Evolutionary conservation across 1,140 invertebrate genomes (phyloP).

Genomic region (Lucilia cuprina): DNA sequence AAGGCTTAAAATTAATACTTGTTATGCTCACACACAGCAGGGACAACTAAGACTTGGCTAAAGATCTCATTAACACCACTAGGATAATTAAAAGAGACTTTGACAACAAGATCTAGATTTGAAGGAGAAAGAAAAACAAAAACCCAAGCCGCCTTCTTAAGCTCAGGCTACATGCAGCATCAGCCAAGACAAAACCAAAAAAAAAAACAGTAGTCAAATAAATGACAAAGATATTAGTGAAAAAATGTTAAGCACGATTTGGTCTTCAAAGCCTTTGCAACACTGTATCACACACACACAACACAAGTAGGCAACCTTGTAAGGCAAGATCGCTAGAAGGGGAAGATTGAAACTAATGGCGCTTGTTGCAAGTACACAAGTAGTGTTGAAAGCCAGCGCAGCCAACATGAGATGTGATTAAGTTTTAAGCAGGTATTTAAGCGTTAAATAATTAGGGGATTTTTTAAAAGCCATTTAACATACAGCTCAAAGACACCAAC

Average conservation of each 20-base stretch:
- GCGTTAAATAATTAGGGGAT: constrained; percentile 34
- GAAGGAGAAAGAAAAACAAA: not conserved
- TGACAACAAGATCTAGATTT: constrained; percentile 36
- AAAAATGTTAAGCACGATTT: constrained; percentile 29
- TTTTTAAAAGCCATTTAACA: constrained; percentile 13
- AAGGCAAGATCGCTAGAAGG: too few relatives aligned
- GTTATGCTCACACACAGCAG: constrained; percentile 10
- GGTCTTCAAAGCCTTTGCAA: not conserved
- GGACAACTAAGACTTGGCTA: constrained; percentile 9
- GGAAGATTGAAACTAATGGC: not conserved
- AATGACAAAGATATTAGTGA: constrained; percentile 17
- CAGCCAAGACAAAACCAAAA: not conserved
- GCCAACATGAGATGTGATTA: constrained; percentile 13
- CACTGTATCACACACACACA: not conserved
- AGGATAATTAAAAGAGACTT: constrained; percentile 60
- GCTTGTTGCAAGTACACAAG: constrained; percentile 1
- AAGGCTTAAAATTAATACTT: not conserved
- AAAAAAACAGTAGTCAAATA: constrained; percentile 21
- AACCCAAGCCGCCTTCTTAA: not conserved
- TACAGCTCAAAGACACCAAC: too few relatives aligned
- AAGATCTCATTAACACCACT: constrained; percentile 62
- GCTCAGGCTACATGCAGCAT: not conserved
- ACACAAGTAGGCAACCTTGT: not conserved
- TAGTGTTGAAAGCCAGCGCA: not conserved
- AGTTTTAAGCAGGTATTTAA: constrained; percentile 18